Percentiles rank a stretch among this genome's conserved stretches.
Conservation (phyloP, 2,113 vertebrate genomes). For the Cavia porcellus region DNA sequence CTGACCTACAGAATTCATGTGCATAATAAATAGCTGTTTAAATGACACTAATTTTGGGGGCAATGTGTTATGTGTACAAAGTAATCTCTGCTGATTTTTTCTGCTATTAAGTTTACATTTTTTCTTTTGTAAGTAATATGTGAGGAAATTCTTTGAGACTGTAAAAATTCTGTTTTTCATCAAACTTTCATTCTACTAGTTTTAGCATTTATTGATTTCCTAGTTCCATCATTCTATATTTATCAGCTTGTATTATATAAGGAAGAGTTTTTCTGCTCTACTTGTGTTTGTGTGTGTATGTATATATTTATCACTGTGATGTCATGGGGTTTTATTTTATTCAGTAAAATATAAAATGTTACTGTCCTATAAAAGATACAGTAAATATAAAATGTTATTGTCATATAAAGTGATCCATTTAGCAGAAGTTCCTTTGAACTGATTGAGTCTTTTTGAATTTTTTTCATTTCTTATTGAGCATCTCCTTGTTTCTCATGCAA, state of each 20-base stretch:
- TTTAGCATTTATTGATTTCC: background rate
- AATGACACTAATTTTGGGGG: background rate
- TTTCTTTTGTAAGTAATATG: background rate
- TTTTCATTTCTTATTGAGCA: background rate
- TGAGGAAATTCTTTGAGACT: background rate
- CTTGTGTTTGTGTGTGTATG: background rate
- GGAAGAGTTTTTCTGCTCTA: background rate
- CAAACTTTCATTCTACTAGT: conserved; percentile 11
- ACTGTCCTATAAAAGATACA: background rate
- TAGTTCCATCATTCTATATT: background rate
- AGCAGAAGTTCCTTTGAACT: background rate
- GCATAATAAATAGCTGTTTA: background rate
- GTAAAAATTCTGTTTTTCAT: background rate
- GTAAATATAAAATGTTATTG: background rate
- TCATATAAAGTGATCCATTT: background rate
- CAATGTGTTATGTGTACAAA: background rate
- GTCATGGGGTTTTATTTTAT: conserved; percentile 7
- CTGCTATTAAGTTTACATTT: background rate
- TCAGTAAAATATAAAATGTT: background rate
- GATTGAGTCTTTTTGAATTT: background rate
- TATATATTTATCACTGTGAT: background rate
- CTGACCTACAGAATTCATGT: background rate
- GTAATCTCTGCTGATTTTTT: background rate
- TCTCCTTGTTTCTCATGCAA: background rate
- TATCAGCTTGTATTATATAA: background rate